phyloP scores from a whole-genome alignment of 2,113 vertebrate species.

The Pollachius pollachius region DNA sequence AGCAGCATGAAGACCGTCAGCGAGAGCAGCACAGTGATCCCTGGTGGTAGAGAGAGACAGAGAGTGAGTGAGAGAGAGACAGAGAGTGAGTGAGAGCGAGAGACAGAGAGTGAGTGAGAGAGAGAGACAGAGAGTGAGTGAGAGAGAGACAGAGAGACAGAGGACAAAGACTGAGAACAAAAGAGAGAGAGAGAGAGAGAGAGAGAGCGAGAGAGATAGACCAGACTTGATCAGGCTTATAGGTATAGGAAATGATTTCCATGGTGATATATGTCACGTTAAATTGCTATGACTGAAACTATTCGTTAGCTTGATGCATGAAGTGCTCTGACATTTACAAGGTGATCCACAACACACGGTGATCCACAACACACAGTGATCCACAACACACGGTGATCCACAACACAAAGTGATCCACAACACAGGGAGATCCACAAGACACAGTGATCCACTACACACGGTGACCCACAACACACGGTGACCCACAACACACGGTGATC shows the following conservation, averaged over 20 bases:
- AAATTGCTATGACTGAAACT: slow-evolving; percentile 27
- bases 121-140: no score
- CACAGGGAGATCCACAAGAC: no score
- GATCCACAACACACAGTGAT: no score
- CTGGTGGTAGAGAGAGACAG: slow-evolving; percentile 56
- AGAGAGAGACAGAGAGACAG: no score
- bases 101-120: background rate
- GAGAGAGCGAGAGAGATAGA: background rate
- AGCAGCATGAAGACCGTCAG: slow-evolving; percentile 88
- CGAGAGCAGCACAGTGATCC: slow-evolving; percentile 85
- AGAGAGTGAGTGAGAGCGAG: background rate
- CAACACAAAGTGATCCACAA: no score
- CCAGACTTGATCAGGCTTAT: slow-evolving; percentile 35
- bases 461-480: no score
- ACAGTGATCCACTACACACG: no score
- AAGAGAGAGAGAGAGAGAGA: background rate
- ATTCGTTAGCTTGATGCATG: slow-evolving; percentile 34
- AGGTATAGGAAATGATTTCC: slow-evolving; percentile 37
- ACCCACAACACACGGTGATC: no score
- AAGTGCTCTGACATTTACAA: background rate
- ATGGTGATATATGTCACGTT: slow-evolving; percentile 38
- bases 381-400: no score
- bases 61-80: slow-evolving; percentile 12
- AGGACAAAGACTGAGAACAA: background rate
- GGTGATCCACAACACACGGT: no score